Evolutionary conservation across 2,888 invertebrate genomes (phyloP).

Genomic region (Aphidoletes aphidimyza): DNA sequence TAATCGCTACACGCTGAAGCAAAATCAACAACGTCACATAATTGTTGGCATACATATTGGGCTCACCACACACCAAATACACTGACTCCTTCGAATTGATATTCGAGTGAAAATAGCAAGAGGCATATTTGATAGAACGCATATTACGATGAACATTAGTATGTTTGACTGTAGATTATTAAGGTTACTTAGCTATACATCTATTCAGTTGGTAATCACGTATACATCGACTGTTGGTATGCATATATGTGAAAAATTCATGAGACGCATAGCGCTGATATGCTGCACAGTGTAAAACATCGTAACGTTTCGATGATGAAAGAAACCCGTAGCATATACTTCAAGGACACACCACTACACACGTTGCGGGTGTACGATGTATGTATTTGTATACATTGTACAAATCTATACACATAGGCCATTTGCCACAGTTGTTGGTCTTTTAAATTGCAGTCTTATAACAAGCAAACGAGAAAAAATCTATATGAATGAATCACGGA

Average conservation of each 20-base stretch:
- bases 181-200: not conserved
- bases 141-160: not conserved
- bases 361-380: not conserved
- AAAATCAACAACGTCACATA: conserved; percentile 9
- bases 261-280: not conserved
- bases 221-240: not conserved
- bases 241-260: not conserved
- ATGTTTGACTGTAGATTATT: not conserved
- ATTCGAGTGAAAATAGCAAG: not conserved
- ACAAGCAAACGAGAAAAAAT: not conserved
- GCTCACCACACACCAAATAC: not conserved
- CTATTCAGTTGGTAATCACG: not conserved
- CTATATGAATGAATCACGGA: not conserved
- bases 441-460: not conserved
- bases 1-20: not conserved
- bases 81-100: not conserved
- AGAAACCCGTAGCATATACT: conserved; percentile 53
- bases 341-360: conserved; percentile 54
- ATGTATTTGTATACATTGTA: too few species aligned
- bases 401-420: too few species aligned
- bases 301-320: not conserved
- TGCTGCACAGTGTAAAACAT: conserved; percentile 21
- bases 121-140: conserved; percentile 28
- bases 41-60: too few species aligned
- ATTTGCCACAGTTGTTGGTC: too few species aligned